Evolutionary conservation across 2,888 invertebrate genomes (phyloP).

Genomic region (Diadegma fenestrale): DNA sequence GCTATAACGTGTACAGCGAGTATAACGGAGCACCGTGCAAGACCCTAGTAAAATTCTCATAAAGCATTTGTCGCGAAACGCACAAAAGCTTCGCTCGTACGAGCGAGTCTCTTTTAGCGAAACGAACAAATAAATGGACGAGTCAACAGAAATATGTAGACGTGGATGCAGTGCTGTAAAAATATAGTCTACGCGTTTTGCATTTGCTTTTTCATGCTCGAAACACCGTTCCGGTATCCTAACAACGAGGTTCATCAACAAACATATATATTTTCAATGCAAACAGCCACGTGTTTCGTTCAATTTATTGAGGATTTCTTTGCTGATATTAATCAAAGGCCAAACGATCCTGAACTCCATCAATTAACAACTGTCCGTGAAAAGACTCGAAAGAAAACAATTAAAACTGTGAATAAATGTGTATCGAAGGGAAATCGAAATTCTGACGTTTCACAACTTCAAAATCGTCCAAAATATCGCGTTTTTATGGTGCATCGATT

Average conservation of each 20-base stretch:
- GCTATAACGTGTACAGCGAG: not conserved
- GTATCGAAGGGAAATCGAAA: not conserved
- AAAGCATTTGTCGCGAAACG: constrained; percentile 59
- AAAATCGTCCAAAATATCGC: not conserved
- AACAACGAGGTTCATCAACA: not conserved
- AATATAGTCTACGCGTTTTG: constrained; percentile 4
- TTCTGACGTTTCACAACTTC: not conserved
- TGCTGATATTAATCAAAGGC: not conserved
- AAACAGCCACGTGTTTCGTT: not conserved
- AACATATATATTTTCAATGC: not conserved
- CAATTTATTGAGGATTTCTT: not conserved
- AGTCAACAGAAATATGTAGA: constrained; percentile 3
- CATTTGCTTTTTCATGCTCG: constrained; percentile 21
- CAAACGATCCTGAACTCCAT: not conserved
- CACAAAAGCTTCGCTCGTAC: constrained; percentile 37
- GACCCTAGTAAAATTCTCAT: constrained; percentile 43
- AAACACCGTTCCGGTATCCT: not conserved
- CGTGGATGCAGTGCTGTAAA: not conserved
- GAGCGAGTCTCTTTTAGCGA: constrained; percentile 14
- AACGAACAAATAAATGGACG: constrained; percentile 29
- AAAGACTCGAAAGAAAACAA: not conserved
- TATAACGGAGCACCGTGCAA: constrained; percentile 3
- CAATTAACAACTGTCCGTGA: not conserved
- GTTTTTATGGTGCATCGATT: not conserved
- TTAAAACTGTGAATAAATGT: not conserved